These are phyloP conservation scores for Gonocerus acuteangulatus DNA, from an alignment of 2,888 invertebrate genomes.

Conservation along the genomic window DNA sequence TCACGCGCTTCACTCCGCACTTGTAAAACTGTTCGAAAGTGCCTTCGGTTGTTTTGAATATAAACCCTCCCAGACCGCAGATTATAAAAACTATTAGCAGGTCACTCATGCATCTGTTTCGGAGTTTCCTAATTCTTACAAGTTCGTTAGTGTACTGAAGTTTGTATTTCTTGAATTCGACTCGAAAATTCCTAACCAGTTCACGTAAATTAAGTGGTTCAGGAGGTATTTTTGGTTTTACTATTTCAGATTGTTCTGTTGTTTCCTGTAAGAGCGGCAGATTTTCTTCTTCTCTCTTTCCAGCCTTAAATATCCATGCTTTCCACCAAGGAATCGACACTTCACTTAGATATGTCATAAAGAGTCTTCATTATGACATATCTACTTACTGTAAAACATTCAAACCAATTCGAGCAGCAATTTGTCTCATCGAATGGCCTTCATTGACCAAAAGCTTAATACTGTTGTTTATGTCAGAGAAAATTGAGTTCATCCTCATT, in stretches of 20 bases:
- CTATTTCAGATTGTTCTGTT: constrained; percentile 35
- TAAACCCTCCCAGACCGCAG: constrained; percentile 69
- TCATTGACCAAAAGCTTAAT: too few relatives aligned
- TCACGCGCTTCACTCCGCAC: constrained; percentile 77
- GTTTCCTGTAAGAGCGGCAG: constrained; percentile 35
- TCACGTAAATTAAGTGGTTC: constrained; percentile 26
- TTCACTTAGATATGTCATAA: too few relatives aligned
- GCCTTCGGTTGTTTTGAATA: constrained; percentile 76
- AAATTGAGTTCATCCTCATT: too few relatives aligned
- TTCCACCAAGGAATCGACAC: constrained; percentile 8
- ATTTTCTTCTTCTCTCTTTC: neutral
- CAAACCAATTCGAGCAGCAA: too few relatives aligned
- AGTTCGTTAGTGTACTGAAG: constrained; percentile 53
- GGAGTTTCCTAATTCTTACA: constrained; percentile 48
- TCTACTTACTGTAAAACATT: too few relatives aligned
- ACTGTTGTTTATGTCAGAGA: too few relatives aligned
- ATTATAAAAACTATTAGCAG: constrained; percentile 61
- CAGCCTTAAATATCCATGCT: neutral
- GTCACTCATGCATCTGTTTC: constrained; percentile 62
- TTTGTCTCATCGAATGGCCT: too few relatives aligned
- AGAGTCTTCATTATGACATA: too few relatives aligned
- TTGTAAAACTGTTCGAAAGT: constrained; percentile 79
- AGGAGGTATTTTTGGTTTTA: constrained; percentile 31
- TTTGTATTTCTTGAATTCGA: constrained; percentile 41
- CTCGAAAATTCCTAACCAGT: constrained; percentile 29